These are phyloP conservation scores for Lithophane socia DNA, from an alignment of 2,888 invertebrate genomes.

Conservation along the genomic window DNA sequence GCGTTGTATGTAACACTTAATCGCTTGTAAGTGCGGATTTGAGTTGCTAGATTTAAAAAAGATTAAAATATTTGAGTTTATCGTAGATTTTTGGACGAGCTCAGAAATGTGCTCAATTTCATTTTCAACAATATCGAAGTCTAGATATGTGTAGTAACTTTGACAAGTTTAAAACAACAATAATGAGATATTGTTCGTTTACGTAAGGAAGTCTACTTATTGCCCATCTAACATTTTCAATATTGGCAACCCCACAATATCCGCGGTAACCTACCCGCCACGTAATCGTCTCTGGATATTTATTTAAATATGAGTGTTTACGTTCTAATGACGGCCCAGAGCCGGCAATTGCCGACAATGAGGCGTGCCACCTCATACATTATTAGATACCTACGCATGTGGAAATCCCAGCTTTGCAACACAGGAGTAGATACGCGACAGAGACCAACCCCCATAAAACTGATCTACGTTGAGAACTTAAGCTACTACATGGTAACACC, in stretches of 20 bases:
- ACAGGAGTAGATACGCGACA: slow-evolving; percentile 26
- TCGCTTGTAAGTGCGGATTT: slow-evolving; percentile 73
- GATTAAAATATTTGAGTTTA: slow-evolving; percentile 39
- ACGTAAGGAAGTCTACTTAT: neutral
- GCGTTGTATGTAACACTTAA: slow-evolving; percentile 78
- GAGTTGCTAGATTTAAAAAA: slow-evolving; percentile 66
- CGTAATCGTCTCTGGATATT: slow-evolving; percentile 76
- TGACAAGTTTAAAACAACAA: neutral
- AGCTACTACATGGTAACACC: neutral
- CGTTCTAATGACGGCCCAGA: slow-evolving; percentile 77
- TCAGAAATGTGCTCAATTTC: neutral
- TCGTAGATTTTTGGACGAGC: neutral
- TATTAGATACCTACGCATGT: slow-evolving; percentile 62
- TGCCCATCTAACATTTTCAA: neutral
- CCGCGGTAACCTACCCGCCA: slow-evolving; percentile 73
- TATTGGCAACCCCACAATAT: slow-evolving; percentile 74
- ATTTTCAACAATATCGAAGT: neutral
- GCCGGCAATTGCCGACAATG: slow-evolving; percentile 74
- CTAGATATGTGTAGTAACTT: too few relatives aligned
- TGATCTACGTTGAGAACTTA: neutral
- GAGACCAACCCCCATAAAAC: neutral
- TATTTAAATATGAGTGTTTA: slow-evolving; percentile 83
- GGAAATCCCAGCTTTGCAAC: slow-evolving; percentile 68
- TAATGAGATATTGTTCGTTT: neutral
- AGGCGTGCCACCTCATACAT: slow-evolving; percentile 71